A percentile compares a stretch with the other conserved stretches of the same genome.
Evolutionary conservation across 2,888 invertebrate species (phyloP).

Genomic region (Amiota minor): DNA sequence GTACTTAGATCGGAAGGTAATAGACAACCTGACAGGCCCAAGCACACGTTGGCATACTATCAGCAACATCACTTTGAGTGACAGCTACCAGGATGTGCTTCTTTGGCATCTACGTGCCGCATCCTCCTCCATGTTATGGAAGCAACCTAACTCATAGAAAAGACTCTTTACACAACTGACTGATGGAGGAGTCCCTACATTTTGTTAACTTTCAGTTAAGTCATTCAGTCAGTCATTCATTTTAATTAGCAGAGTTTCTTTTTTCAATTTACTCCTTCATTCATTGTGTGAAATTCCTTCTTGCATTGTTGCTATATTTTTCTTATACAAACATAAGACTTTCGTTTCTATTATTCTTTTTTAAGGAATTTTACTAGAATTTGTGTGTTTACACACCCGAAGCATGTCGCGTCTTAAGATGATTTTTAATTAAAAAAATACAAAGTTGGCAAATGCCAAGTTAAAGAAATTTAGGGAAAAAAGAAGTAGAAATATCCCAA

Average conservation of each 20-base stretch:
- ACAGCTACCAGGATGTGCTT: conserved; percentile 5
- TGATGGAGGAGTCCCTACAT: too few species aligned
- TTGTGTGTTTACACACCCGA: conserved; percentile 35
- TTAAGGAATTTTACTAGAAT: background rate
- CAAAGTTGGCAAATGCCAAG: conserved; percentile 42
- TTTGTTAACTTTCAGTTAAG: too few species aligned
- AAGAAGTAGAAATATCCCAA: too few species aligned
- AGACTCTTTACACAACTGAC: too few species aligned
- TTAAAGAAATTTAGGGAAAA: too few species aligned
- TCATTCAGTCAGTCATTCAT: background rate
- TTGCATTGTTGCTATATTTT: background rate
- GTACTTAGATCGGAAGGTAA: background rate
- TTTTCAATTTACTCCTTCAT: conserved; percentile 1
- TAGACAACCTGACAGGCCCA: background rate
- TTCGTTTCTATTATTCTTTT: conserved; percentile 3
- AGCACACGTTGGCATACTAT: too few species aligned
- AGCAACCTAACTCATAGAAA: too few species aligned
- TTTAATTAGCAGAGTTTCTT: conserved; percentile 20
- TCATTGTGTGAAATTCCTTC: background rate
- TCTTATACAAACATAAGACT: background rate
- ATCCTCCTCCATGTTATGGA: too few species aligned
- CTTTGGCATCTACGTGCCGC: too few species aligned
- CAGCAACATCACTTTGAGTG: conserved; percentile 16
- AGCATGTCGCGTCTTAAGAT: conserved; percentile 42
- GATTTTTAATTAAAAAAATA: conserved; percentile 60